Percentiles rank a stretch among this genome's conserved stretches.
Evolutionary conservation across 1,140 invertebrate genomes (phyloP).

Genomic region (Portunus trituberculatus): DNA sequence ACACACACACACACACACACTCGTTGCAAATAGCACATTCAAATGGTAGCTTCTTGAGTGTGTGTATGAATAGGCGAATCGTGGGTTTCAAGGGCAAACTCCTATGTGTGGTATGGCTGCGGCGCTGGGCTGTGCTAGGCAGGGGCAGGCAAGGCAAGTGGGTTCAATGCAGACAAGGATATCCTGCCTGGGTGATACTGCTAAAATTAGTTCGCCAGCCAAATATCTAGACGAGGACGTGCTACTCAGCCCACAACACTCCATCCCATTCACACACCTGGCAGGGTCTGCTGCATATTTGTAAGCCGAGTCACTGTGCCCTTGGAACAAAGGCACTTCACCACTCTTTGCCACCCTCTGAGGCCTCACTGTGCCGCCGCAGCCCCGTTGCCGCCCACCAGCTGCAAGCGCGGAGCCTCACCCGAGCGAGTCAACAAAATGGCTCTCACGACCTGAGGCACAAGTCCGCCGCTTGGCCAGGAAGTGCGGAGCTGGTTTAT

Average conservation of each 20-base stretch:
- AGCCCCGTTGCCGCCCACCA: not conserved
- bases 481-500: no score
- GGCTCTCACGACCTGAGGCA: not conserved
- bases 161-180: not conserved
- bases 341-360: not conserved
- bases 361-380: not conserved
- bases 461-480: no score
- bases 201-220: not conserved
- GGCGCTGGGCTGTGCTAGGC: no score
- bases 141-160: not conserved
- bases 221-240: not conserved
- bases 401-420: not conserved
- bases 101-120: no score
- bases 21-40: no score
- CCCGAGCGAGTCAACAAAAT: not conserved
- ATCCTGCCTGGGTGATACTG: not conserved
- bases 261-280: not conserved
- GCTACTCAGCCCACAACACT: not conserved
- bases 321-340: not conserved
- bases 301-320: no score
- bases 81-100: no score
- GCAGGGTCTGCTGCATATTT: no score
- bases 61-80: no score
- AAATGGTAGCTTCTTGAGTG: no score
- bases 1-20: no score